Evolutionary conservation across 2,888 invertebrate species (phyloP).

Genomic region (Acleris holmiana): DNA sequence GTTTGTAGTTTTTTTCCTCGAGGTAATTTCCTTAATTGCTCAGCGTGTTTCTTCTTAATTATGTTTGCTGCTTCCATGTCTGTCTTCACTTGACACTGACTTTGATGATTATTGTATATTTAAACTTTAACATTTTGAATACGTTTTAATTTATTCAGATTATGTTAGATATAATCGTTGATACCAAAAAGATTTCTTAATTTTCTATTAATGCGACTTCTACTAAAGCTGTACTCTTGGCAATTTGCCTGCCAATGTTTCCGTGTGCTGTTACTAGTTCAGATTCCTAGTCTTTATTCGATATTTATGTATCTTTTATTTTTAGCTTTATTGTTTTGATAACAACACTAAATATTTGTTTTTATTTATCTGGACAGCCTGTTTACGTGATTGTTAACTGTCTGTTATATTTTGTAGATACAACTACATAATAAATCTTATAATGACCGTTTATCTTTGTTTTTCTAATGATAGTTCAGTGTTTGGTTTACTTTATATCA

Average conservation of each 20-base stretch:
- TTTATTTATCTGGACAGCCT: not conserved
- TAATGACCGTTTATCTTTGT: conserved; percentile 6
- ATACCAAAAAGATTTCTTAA: too few relatives aligned
- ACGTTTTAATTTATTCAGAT: too few relatives aligned
- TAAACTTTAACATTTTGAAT: too few relatives aligned
- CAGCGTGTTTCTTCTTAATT: conserved; percentile 22
- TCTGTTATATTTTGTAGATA: not conserved
- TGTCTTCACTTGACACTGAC: not conserved
- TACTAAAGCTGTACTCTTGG: conserved; percentile 23
- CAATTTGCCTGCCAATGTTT: conserved; percentile 21
- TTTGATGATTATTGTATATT: too few relatives aligned
- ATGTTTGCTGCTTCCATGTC: conserved; percentile 2
- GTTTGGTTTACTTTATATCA: conserved; percentile 8
- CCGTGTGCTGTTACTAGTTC: conserved; percentile 18
- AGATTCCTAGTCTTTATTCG: conserved; percentile 12
- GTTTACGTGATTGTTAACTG: not conserved
- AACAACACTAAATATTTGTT: not conserved
- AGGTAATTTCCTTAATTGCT: conserved; percentile 33
- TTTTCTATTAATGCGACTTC: too few relatives aligned
- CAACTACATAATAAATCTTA: not conserved
- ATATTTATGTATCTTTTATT: not conserved
- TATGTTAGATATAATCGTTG: not conserved
- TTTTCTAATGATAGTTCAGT: conserved; percentile 9
- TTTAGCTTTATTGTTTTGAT: conserved; percentile 6
- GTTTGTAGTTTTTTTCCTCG: conserved; percentile 28